Conservation (phyloP, 1,140 invertebrate species). For the Polyergus mexicanus region DNA sequence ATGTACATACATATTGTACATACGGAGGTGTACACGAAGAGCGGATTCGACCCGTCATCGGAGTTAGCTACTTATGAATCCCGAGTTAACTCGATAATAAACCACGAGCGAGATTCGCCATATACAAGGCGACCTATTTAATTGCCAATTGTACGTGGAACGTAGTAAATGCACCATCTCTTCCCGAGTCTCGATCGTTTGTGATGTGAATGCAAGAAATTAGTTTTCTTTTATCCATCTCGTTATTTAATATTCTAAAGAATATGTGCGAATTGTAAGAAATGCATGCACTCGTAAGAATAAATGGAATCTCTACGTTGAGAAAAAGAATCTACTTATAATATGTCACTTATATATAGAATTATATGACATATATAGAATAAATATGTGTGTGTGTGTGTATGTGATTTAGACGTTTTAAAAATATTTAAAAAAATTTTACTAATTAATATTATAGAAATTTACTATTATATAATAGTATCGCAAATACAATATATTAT, state of each 20-base stretch:
- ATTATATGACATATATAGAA: neutral
- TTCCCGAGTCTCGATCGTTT: neutral
- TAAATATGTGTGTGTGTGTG: neutral
- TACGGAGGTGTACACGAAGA: neutral
- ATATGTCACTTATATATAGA: neutral
- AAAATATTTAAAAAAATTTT: neutral
- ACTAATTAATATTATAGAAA: neutral
- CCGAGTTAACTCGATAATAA: constrained; percentile 33
- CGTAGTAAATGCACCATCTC: neutral
- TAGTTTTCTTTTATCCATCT: neutral
- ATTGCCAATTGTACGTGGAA: neutral
- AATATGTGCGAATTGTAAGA: neutral
- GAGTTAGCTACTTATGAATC: constrained; percentile 5
- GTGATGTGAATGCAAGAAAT: neutral
- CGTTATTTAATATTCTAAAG: neutral
- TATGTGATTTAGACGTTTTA: neutral
- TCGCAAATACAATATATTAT: neutral
- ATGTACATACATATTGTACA: neutral
- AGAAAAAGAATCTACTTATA: too few species aligned
- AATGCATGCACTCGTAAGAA: neutral
- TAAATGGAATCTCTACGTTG: neutral
- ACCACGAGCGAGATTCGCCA: neutral
- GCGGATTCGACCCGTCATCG: neutral
- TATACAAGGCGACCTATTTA: constrained; percentile 17
- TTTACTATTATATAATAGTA: neutral